Base-by-base conservation (phyloP, 2,797 vertebrate genomes). In the Anabacerthia variegaticeps region DNA sequence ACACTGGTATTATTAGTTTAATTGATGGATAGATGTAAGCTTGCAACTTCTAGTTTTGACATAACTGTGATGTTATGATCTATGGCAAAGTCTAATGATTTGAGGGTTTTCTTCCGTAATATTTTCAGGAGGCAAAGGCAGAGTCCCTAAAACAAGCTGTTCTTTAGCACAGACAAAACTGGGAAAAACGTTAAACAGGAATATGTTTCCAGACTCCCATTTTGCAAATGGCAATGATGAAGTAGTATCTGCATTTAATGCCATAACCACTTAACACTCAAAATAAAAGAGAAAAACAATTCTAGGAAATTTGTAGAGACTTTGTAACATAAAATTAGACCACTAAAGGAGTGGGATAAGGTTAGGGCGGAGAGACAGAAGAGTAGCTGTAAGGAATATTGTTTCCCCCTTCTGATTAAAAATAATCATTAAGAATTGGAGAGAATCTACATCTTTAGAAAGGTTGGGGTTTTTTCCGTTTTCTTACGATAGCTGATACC, bases 401-500 rank as follows among this genome's bases (percentile, higher is more conserved):
- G 9, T 75, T 81, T 93, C 48, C 34, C 27, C 39, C 7, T 68
- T 74, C 32, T 39, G 6, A 72, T 86, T 84, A 46, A 91, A 85
- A 59, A 37, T n/a, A 28, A 26, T 74, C 5, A 18, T 34, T 14
- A 39, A 61, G 30, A 75, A 41, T 30, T 58, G 2, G 11, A 73
- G 9, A 59, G 65, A 76, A 76, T 34, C 6, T 74, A 56, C 7
- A 28, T 36, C 2, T 85, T 88, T 27, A 52, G 32, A 79, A 77
- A 44, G 2, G 44, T 52, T 65, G 2, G 1, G 1, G 0, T 2
- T 1, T 18, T 58, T 59, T 51, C 6, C 12, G 24, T n/a, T 80
- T 76, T 89, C 11, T 59, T 44, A 12, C 39, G 44, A 51, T 10
- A 91, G 30, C 7, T 36, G 11, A 10, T 24, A 37, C 1, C 2